A percentile compares a stretch with the other conserved stretches of the same genome.
Conservation (phyloP, 2,113 vertebrate species). For the Scomber scombrus region DNA sequence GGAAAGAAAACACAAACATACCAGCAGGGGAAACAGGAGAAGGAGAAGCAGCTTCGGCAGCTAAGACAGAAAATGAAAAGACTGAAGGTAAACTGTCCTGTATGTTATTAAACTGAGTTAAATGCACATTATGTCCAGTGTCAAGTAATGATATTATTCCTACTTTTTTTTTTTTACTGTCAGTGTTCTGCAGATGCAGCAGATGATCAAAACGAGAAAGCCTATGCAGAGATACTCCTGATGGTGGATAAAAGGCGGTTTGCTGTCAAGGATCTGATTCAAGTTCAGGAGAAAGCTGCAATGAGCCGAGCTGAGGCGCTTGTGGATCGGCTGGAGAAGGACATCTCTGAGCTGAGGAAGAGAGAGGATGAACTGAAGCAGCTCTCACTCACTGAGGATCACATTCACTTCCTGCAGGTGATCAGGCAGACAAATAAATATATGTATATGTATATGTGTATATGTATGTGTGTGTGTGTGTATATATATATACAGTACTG, state of each 20-base stretch:
- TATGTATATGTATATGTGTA: no score
- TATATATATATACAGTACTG: no score
- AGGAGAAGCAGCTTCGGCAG: conserved; percentile 68
- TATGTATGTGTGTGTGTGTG: no score
- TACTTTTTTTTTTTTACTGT: neutral
- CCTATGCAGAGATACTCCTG: conserved; percentile 27
- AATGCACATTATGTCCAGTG: neutral
- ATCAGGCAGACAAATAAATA: neutral
- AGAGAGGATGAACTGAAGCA: conserved; percentile 58
- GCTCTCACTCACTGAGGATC: conserved; percentile 63
- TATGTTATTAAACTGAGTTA: neutral
- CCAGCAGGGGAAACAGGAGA: conserved; percentile 67
- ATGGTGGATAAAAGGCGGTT: conserved; percentile 37
- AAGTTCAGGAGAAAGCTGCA: conserved; percentile 19
- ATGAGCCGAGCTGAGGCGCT: neutral
- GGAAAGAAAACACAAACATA: conserved; percentile 64
- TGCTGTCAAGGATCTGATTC: conserved; percentile 33
- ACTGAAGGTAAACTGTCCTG: conserved; percentile 33
- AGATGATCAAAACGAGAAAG: conserved; percentile 46
- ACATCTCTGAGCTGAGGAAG: conserved; percentile 60
- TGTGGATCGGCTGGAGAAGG: conserved; percentile 46
- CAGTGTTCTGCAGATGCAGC: conserved; percentile 41
- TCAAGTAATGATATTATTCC: neutral
- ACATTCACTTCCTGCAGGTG: conserved; percentile 74
- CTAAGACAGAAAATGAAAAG: conserved; percentile 61